A percentile compares a stretch with the other conserved stretches of the same genome.
phyloP scores from a whole-genome alignment of 92 coral and sea anemone species.

The Umimayanthus chanpuru region DNA sequence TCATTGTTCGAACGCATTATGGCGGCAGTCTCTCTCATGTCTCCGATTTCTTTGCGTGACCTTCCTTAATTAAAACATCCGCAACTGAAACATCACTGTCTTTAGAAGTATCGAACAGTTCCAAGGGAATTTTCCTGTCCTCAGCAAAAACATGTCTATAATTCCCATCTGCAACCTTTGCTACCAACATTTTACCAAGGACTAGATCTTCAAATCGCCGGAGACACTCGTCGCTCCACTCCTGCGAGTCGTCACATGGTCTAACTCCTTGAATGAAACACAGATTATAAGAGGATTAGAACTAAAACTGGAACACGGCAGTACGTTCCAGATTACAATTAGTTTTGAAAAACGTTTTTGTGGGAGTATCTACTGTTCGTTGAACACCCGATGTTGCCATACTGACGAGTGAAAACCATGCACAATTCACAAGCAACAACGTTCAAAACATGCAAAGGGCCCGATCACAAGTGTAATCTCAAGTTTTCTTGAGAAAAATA shows the following conservation, averaged over 20 bases:
- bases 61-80: slow-evolving; percentile 67
- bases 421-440: too few relatives aligned
- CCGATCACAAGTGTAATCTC: too few relatives aligned
- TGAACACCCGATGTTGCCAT: too few relatives aligned
- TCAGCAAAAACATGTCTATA: slow-evolving; percentile 56
- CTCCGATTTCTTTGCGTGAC: slow-evolving; percentile 58
- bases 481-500: too few relatives aligned
- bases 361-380: neutral
- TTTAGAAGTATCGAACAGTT: slow-evolving; percentile 77
- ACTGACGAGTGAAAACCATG: too few relatives aligned
- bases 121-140: slow-evolving; percentile 63
- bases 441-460: too few relatives aligned
- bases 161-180: slow-evolving; percentile 61
- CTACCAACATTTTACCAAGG: slow-evolving; percentile 68
- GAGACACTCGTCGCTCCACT: slow-evolving; percentile 80
- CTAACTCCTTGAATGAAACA: slow-evolving; percentile 39
- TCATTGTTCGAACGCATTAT: neutral
- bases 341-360: neutral
- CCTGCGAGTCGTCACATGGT: slow-evolving; percentile 53
- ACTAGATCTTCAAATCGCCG: slow-evolving; percentile 67
- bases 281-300: neutral
- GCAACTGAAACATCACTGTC: slow-evolving; percentile 72
- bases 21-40: too few relatives aligned
- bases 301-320: neutral
- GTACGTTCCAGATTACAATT: too few relatives aligned